phyloP scores from a whole-genome alignment of 2,888 invertebrate species.

The Nasonovia ribisnigri region DNA sequence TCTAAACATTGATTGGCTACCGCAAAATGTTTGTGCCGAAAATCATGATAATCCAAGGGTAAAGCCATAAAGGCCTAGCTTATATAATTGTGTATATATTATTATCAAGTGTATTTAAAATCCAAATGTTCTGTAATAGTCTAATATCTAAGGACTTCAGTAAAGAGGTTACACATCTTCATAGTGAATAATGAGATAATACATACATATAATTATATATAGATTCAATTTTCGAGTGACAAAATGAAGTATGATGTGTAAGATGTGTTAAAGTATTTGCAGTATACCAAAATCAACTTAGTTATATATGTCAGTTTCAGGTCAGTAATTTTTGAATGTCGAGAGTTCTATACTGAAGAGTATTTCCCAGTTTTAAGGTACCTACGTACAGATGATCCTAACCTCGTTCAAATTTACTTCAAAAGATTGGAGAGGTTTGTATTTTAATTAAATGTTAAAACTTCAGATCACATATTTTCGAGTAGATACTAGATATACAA shows the following conservation, averaged over 20 bases:
- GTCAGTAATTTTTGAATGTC: constrained; percentile 27
- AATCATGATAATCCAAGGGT: background rate
- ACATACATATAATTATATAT: background rate
- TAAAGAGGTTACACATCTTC: background rate
- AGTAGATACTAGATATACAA: background rate
- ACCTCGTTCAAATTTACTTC: background rate
- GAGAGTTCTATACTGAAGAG: background rate
- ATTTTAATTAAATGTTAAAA: constrained; percentile 19
- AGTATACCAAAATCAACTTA: background rate
- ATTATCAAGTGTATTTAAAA: background rate
- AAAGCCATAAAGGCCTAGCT: background rate
- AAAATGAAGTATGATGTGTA: background rate
- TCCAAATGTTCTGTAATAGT: background rate
- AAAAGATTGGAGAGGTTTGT: background rate
- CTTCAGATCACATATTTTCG: constrained; percentile 17
- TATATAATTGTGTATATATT: background rate
- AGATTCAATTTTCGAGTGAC: background rate
- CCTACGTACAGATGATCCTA: background rate
- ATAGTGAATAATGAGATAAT: constrained; percentile 5
- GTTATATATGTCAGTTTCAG: constrained; percentile 38
- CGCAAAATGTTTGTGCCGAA: background rate
- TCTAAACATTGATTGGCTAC: constrained; percentile 26
- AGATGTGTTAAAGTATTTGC: background rate
- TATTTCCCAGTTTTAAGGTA: background rate
- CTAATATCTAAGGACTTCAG: background rate